Percentiles rank a stretch among this genome's conserved stretches.
These are phyloP conservation scores for Pachymerium ferrugineum DNA, from an alignment of 2,888 invertebrate genomes.

Conservation along the genomic window DNA sequence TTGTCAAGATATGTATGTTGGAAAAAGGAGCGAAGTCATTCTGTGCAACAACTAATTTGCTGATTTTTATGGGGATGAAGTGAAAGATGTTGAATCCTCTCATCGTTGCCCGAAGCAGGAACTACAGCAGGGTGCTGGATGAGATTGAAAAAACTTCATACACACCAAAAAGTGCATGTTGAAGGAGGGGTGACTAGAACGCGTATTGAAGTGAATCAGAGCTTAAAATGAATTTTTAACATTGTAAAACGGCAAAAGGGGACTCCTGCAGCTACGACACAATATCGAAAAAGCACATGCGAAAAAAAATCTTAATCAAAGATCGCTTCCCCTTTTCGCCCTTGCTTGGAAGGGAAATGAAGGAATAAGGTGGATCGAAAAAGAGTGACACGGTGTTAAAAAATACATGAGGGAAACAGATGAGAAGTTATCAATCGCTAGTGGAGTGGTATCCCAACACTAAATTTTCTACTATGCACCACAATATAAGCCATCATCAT, in stretches of 20 bases:
- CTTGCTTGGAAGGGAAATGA: not conserved
- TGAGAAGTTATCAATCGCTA: too few species aligned
- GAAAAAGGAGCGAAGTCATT: not conserved
- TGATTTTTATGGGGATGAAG: not conserved
- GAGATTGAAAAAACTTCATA: not conserved
- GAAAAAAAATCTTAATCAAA: slow-evolving; percentile 3
- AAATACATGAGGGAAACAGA: not conserved
- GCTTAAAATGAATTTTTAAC: slow-evolving; percentile 13
- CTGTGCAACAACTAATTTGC: not conserved
- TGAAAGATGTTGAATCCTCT: not conserved
- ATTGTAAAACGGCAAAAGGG: not conserved
- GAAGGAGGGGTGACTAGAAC: not conserved
- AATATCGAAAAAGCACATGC: not conserved
- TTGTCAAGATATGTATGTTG: not conserved
- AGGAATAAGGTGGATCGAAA: not conserved
- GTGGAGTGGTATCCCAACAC: too few species aligned
- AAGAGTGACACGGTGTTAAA: not conserved
- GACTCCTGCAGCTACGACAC: not conserved
- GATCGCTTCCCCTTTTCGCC: not conserved
- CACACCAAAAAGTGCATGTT: not conserved
- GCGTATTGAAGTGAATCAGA: not conserved
- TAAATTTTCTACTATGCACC: too few species aligned
- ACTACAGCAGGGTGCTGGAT: not conserved
- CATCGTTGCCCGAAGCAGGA: not conserved
- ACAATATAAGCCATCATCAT: too few species aligned